phyloP scores from a whole-genome alignment of 2,113 vertebrate species.

The Gallinago media region DNA sequence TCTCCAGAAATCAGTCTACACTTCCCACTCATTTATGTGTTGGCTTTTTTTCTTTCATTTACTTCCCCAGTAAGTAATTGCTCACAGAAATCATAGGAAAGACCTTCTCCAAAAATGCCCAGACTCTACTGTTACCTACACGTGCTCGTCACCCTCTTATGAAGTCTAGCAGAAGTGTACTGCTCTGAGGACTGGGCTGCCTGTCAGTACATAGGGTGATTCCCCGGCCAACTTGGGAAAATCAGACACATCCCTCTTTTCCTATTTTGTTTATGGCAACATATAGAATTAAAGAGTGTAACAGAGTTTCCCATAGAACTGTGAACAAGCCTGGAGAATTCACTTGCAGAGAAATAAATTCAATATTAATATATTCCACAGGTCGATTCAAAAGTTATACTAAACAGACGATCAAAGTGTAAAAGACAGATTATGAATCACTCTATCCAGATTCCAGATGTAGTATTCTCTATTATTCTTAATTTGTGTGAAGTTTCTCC shows the following conservation, averaged over 20 bases:
- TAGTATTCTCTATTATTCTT: neutral
- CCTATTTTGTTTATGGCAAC: neutral
- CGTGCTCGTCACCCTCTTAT: neutral
- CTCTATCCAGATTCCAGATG: neutral
- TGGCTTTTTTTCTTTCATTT: neutral
- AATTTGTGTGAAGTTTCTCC: neutral
- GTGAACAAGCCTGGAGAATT: neutral
- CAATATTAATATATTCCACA: neutral
- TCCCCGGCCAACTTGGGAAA: neutral
- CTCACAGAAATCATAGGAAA: neutral
- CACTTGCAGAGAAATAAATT: neutral
- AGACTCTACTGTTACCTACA: neutral
- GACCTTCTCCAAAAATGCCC: neutral
- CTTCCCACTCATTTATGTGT: neutral
- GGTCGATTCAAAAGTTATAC: neutral
- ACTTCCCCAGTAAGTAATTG: neutral
- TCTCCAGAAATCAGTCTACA: constrained; percentile 19
- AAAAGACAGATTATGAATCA: neutral
- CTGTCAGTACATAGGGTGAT: neutral
- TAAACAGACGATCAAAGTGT: neutral
- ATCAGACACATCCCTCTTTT: neutral
- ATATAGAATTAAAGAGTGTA: neutral
- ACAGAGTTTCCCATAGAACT: neutral
- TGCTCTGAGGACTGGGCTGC: neutral
- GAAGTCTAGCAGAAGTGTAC: neutral